Conservation (phyloP, 2,888 invertebrate species). For the Electrophaes corylata region DNA sequence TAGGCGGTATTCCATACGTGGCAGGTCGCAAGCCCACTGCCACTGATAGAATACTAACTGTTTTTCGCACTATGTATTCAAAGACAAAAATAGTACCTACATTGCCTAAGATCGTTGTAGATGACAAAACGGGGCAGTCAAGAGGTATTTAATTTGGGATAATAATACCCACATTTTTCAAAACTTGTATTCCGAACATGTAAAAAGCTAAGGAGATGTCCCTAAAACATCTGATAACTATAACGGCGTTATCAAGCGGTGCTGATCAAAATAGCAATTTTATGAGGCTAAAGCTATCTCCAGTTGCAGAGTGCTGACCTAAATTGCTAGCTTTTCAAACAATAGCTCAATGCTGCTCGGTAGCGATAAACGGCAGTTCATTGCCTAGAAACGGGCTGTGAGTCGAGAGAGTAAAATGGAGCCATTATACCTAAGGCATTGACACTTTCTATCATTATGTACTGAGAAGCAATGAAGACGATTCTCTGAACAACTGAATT, state of each 20-base stretch:
- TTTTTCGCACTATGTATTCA: no score
- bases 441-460: conserved; percentile 20
- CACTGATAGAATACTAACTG: no score
- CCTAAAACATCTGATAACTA: background rate
- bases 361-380: conserved; percentile 11
- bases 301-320: conserved; percentile 18
- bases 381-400: conserved; percentile 20
- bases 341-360: conserved; percentile 20
- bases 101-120: no score
- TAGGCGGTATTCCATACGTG: no score
- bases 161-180: no score
- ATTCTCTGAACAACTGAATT: background rate
- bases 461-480: conserved; percentile 13
- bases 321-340: conserved; percentile 26
- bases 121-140: no score
- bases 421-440: conserved; percentile 12
- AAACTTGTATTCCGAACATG: no score
- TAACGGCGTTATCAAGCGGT: background rate
- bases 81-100: no score
- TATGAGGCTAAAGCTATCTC: conserved; percentile 12
- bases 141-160: no score
- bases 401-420: background rate
- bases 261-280: background rate
- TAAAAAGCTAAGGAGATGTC: no score
- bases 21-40: no score